phyloP scores from a whole-genome alignment of 1,140 invertebrate genomes.

The Ceratina calcarata region DNA sequence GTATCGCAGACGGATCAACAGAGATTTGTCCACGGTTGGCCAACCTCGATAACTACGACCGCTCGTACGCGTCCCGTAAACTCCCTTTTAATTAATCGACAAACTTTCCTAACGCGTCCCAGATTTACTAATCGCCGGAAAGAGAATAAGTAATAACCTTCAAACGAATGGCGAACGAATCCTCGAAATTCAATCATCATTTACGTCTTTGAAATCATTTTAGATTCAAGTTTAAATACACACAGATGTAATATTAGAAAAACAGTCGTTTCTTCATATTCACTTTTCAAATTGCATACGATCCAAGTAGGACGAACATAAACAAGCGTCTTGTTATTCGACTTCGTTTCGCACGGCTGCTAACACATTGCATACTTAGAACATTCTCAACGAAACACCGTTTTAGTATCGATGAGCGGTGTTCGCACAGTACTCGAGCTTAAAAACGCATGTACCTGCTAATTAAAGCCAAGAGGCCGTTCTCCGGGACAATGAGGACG shows the following conservation, averaged over 20 bases:
- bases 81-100: background rate
- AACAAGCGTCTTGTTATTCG: slow-evolving; percentile 4
- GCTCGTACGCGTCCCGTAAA: background rate
- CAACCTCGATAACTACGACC: slow-evolving; percentile 17
- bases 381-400: background rate
- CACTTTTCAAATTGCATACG: background rate
- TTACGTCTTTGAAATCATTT: background rate
- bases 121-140: background rate
- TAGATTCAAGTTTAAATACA: too few relatives aligned
- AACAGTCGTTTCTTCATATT: too few relatives aligned
- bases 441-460: slow-evolving; percentile 45
- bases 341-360: background rate
- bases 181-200: too few relatives aligned
- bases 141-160: background rate
- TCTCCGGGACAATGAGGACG: slow-evolving; percentile 23
- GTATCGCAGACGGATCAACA: slow-evolving; percentile 37
- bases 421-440: slow-evolving; percentile 3
- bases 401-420: slow-evolving; percentile 22
- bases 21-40: slow-evolving; percentile 1
- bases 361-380: background rate
- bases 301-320: background rate
- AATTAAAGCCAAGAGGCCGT: slow-evolving; percentile 41
- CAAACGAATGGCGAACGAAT: background rate
- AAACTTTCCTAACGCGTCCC: background rate
- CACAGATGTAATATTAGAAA: too few relatives aligned